phyloP scores from a whole-genome alignment of 1,140 invertebrate species.

The Myzus persicae region DNA sequence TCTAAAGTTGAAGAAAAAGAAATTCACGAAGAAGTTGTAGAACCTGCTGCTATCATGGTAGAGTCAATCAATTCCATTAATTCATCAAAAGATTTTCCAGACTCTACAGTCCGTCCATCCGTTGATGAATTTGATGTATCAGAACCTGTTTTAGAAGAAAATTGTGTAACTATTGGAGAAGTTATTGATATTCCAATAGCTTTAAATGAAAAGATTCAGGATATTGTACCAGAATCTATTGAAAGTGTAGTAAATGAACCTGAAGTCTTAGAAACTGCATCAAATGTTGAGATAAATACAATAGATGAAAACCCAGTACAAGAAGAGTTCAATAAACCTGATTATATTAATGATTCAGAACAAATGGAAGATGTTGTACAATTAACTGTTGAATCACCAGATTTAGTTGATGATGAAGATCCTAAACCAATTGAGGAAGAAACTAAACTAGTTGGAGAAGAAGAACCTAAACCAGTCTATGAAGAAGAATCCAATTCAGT shows the following conservation, averaged over 20 bases:
- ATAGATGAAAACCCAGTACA: conserved; percentile 59
- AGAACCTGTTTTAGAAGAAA: not conserved
- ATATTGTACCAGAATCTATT: conserved; percentile 58
- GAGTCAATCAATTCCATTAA: not conserved
- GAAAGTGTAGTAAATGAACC: conserved; percentile 60
- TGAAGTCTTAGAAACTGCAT: conserved; percentile 49
- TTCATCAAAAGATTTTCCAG: not conserved
- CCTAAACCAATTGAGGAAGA: conserved; percentile 37
- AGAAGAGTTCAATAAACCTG: conserved; percentile 60
- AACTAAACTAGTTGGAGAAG: conserved; percentile 35
- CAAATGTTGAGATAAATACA: conserved; percentile 59
- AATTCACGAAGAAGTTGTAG: not conserved
- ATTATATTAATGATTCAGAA: conserved; percentile 43
- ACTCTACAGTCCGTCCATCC: not conserved
- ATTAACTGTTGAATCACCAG: conserved; percentile 48
- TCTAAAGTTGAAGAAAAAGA: not conserved
- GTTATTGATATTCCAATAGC: conserved; percentile 40
- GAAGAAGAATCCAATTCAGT: not conserved
- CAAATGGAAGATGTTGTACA: conserved; percentile 55
- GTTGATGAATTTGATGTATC: not conserved
- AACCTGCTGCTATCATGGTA: not conserved
- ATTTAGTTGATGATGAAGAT: conserved; percentile 45
- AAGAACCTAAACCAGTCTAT: not conserved
- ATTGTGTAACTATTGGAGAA: not conserved
- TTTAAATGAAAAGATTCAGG: conserved; percentile 33